A percentile compares a stretch with the other conserved stretches of the same genome.
These are phyloP conservation scores for Platichthys flesus DNA, from an alignment of 2,113 vertebrate genomes.

Conservation along the genomic window DNA sequence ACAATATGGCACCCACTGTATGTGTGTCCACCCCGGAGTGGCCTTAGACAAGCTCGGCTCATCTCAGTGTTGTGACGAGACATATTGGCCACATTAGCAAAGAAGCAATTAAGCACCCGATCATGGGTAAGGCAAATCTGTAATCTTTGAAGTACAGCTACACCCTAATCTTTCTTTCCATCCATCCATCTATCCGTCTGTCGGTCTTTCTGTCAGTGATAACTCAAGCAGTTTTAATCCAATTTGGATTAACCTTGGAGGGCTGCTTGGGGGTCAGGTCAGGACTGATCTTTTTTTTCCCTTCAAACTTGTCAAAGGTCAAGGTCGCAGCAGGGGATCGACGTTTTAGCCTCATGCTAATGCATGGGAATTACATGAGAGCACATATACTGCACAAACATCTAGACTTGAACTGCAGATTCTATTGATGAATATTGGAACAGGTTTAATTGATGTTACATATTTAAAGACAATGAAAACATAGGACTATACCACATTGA, in stretches of 20 bases:
- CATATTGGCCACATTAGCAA: slow-evolving; percentile 53
- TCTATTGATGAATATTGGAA: too few species aligned
- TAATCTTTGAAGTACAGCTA: not conserved
- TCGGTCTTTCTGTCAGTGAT: not conserved
- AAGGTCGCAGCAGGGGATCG: not conserved
- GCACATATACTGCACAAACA: not conserved
- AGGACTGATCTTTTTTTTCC: not conserved
- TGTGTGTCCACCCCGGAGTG: slow-evolving; percentile 56
- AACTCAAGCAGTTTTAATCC: not conserved
- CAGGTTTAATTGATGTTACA: too few species aligned
- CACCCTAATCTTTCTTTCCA: not conserved
- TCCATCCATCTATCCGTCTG: not conserved
- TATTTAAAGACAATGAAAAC: not conserved
- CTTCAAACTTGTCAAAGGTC: not conserved
- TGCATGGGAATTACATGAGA: not conserved
- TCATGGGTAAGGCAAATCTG: not conserved
- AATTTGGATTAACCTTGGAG: not conserved
- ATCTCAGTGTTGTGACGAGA: slow-evolving; percentile 50
- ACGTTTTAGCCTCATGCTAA: not conserved
- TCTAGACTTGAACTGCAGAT: not conserved
- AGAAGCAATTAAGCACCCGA: slow-evolving; percentile 15
- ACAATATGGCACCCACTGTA: slow-evolving; percentile 51
- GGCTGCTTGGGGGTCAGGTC: not conserved
- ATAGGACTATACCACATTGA: not conserved
- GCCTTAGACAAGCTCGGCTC: slow-evolving; percentile 55